These are phyloP conservation scores for Flexamia atlantica DNA, from an alignment of 2,888 invertebrate genomes.

Conservation along the genomic window DNA sequence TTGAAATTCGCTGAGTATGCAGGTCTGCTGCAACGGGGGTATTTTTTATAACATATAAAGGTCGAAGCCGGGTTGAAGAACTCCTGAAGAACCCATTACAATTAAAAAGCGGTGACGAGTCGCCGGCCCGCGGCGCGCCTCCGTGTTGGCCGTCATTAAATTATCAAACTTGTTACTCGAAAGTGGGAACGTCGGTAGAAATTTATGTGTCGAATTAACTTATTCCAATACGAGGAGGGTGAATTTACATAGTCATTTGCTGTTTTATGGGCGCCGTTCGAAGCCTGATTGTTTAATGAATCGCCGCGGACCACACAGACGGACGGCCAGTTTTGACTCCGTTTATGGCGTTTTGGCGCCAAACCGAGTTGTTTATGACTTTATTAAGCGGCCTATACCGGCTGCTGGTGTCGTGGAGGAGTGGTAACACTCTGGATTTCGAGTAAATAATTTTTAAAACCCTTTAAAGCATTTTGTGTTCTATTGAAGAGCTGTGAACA, in stretches of 20 bases:
- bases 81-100: neutral
- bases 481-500: too few species aligned
- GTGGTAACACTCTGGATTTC: too few species aligned
- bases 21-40: too few species aligned
- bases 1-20: too few species aligned
- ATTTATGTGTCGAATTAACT: constrained; percentile 43
- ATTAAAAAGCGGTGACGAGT: neutral
- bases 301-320: constrained; percentile 32
- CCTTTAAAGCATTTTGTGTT: too few species aligned
- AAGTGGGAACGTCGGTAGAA: constrained; percentile 26
- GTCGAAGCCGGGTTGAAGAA: too few species aligned
- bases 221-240: constrained; percentile 27
- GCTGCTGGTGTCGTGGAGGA: too few species aligned
- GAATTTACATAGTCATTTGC: constrained; percentile 39
- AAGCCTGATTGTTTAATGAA: constrained; percentile 51
- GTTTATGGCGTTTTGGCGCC: constrained; percentile 11
- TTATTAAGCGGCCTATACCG: neutral
- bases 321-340: constrained; percentile 26
- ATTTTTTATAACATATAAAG: too few species aligned
- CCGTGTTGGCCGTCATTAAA: constrained; percentile 17
- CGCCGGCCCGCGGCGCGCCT: neutral
- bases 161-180: constrained; percentile 16
- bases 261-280: constrained; percentile 27
- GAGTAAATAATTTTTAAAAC: too few species aligned
- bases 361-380: constrained; percentile 1